phyloP scores from a whole-genome alignment of 2,113 vertebrate species.

The Hyla sarda region DNA sequence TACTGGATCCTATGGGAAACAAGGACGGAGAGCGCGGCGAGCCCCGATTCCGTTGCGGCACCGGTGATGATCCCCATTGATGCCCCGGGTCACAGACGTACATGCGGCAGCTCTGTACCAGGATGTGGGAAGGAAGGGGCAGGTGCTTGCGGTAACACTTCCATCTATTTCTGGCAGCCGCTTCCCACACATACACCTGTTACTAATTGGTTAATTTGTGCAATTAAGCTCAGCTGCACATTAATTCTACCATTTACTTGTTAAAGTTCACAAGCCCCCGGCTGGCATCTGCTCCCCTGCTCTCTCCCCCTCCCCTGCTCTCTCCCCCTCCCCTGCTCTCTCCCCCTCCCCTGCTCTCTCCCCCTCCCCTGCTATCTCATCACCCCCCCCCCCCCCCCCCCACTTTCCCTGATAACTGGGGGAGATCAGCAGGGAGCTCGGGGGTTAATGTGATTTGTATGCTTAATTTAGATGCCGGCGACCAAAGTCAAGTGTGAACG shows the following conservation, averaged over 20 bases:
- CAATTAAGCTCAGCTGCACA: slow-evolving; percentile 54
- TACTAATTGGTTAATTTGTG: slow-evolving; percentile 56
- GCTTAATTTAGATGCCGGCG: neutral
- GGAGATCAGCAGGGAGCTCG: neutral
- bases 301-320: too few relatives aligned
- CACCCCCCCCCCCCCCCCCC: too few relatives aligned
- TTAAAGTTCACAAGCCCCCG: slow-evolving; percentile 46
- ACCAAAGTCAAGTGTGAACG: neutral
- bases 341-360: too few relatives aligned
- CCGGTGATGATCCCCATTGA: neutral
- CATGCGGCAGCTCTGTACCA: neutral
- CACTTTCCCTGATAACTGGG: neutral
- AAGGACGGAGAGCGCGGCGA: neutral
- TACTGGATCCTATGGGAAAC: neutral
- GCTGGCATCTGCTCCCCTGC: neutral
- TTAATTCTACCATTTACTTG: slow-evolving; percentile 54
- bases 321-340: too few relatives aligned
- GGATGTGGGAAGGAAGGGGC: slow-evolving; percentile 15
- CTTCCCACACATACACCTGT: slow-evolving; percentile 52
- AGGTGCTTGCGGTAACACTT: slow-evolving; percentile 30
- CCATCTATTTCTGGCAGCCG: slow-evolving; percentile 48
- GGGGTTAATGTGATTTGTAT: neutral
- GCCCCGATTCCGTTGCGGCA: neutral
- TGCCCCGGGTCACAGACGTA: neutral
- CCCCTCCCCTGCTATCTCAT: too few relatives aligned